Conservation (phyloP, 2,113 vertebrate genomes). For the Antennarius striatus region DNA sequence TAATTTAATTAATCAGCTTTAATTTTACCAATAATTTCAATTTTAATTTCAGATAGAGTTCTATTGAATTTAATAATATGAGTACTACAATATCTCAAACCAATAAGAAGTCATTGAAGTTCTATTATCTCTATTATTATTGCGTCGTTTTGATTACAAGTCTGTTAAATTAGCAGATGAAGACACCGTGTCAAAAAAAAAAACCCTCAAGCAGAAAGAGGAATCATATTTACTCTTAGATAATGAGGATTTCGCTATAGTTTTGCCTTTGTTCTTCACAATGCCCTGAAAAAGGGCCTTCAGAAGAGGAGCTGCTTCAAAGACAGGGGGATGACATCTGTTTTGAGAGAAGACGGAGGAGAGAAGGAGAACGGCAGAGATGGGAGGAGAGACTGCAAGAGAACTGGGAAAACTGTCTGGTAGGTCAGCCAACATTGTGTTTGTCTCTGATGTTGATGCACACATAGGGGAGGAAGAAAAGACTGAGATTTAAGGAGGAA, state of each 20-base stretch:
- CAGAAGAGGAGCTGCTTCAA: constrained; percentile 80
- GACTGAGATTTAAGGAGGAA: neutral
- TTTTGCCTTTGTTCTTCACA: neutral
- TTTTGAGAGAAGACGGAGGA: constrained; percentile 70
- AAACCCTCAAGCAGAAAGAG: neutral
- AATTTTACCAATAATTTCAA: too few species aligned
- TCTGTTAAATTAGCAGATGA: neutral
- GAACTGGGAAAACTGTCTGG: constrained; percentile 94
- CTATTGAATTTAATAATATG: too few species aligned
- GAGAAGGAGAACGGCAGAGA: constrained; percentile 75
- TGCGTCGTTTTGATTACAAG: neutral
- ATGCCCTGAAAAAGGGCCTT: constrained; percentile 80
- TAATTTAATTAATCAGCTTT: too few species aligned
- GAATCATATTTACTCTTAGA: neutral
- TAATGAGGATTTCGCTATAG: neutral
- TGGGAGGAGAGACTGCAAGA: constrained; percentile 89
- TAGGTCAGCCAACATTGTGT: constrained; percentile 56
- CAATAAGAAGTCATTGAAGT: too few species aligned
- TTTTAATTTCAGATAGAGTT: too few species aligned
- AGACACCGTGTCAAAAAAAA: neutral
- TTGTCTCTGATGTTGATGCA: neutral
- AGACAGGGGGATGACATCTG: constrained; percentile 69
- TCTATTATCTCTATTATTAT: too few species aligned
- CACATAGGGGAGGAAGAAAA: neutral
- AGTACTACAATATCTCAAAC: too few species aligned